A percentile compares a stretch with the other conserved stretches of the same genome.
Evolutionary conservation across 2,888 invertebrate genomes (phyloP).

Genomic region (Cartodere bifasciata): DNA sequence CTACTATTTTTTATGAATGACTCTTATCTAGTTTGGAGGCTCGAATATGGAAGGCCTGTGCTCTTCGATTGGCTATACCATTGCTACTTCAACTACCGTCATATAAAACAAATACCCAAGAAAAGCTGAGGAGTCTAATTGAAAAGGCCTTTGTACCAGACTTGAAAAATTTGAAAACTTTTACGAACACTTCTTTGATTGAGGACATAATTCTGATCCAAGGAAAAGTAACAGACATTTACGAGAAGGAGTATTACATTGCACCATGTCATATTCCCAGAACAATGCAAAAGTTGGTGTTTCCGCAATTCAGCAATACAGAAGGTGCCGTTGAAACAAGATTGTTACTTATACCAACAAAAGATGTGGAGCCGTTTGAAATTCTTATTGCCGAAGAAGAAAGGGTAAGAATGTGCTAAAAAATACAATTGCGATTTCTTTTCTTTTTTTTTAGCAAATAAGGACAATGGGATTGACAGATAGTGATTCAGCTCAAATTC

Average conservation of each 20-base stretch:
- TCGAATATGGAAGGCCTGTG: conserved; percentile 46
- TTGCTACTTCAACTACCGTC: conserved; percentile 40
- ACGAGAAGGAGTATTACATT: conserved; percentile 39
- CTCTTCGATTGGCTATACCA: conserved; percentile 41
- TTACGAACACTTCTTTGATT: conserved; percentile 41
- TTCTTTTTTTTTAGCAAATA: too few species aligned
- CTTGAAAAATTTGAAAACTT: conserved; percentile 37
- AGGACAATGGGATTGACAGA: too few species aligned
- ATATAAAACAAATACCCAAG: conserved; percentile 41
- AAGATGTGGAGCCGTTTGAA: conserved; percentile 36
- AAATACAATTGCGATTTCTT: too few species aligned
- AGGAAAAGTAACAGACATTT: conserved; percentile 40
- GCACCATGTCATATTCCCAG: conserved; percentile 45
- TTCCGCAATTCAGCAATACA: conserved; percentile 5
- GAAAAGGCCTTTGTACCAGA: conserved; percentile 44
- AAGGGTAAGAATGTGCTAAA: conserved; percentile 10
- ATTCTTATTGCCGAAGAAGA: conserved; percentile 28
- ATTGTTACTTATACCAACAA: conserved; percentile 11
- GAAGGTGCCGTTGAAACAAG: conserved; percentile 32
- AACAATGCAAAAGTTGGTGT: conserved; percentile 27
- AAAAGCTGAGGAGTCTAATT: conserved; percentile 41
- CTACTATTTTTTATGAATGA: too few species aligned
- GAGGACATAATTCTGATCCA: conserved; percentile 44
- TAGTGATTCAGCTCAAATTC: too few species aligned
- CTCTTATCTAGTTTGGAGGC: too few species aligned